These are phyloP conservation scores for Dolichoris vasculosae DNA, from an alignment of 1,140 invertebrate species.

Conservation along the genomic window DNA sequence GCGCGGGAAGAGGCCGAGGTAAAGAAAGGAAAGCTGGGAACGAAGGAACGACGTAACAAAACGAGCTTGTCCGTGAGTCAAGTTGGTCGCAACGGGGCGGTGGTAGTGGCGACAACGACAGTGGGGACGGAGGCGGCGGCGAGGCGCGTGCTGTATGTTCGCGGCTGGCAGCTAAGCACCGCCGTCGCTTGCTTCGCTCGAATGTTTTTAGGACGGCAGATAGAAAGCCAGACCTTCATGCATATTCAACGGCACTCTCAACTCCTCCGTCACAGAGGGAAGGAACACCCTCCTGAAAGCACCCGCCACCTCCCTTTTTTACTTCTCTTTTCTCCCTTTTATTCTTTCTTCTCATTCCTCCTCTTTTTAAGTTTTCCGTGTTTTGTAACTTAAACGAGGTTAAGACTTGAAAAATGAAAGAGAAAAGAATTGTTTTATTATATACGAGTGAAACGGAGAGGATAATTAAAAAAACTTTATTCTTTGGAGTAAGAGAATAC, in stretches of 20 bases:
- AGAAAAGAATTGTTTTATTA: slow-evolving; percentile 53
- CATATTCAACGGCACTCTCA: slow-evolving; percentile 76
- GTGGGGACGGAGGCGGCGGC: slow-evolving; percentile 11
- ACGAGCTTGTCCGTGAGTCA: slow-evolving; percentile 32
- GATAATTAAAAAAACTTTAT: slow-evolving; percentile 50
- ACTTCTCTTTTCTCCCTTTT: neutral
- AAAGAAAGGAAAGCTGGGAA: slow-evolving; percentile 26
- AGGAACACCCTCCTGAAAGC: slow-evolving; percentile 68
- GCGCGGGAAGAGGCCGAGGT: neutral
- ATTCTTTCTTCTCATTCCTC: too few species aligned
- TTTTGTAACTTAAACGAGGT: neutral
- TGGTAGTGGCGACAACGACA: slow-evolving; percentile 9
- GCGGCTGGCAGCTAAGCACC: slow-evolving; percentile 23
- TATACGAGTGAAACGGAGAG: slow-evolving; percentile 15
- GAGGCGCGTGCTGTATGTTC: slow-evolving; percentile 32
- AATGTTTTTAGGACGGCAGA: slow-evolving; percentile 75
- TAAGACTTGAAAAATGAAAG: slow-evolving; percentile 55
- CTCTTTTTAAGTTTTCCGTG: neutral
- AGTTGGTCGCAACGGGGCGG: slow-evolving; percentile 15
- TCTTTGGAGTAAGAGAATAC: neutral
- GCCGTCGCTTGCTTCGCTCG: slow-evolving; percentile 52
- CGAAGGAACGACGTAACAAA: slow-evolving; percentile 2
- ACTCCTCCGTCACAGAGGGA: slow-evolving; percentile 76
- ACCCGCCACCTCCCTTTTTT: slow-evolving; percentile 42
- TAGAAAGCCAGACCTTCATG: slow-evolving; percentile 69